Evolutionary conservation across 1,140 invertebrate genomes (phyloP), one percentile per base, ranked within the genome.

Genomic region (Oryctes rhinoceros): DNA sequence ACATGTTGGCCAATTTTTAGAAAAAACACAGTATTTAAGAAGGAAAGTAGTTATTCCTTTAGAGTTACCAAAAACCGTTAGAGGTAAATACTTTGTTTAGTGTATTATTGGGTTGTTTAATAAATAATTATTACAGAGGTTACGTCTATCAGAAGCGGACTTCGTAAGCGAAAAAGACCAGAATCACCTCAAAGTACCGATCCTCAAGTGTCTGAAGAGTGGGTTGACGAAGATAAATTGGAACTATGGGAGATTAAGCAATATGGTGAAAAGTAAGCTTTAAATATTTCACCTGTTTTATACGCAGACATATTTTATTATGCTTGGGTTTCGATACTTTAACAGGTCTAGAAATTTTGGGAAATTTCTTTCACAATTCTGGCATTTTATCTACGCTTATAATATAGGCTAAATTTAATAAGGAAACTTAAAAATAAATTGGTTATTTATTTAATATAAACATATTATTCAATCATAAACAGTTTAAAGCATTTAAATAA

Each of bases 191-290:
- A 96, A 86, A 96, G 94, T 82, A 96, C 94, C 9, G 95, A 97
- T 84, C 96, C 96, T 0, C 94, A 96, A 89, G 94, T 97, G 7
- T 93, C 93, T 6, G 97, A 99, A 88, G 94, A 96, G 85, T 99
- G 98, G 97, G 94, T 98, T 0, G 96, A 98, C 81, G 98, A 99
- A 88, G 96, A 98, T 84, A 96, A 97, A 85, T 88, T 99, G 24
- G 97, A 99, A 87, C 86, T 99, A 0, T 99, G 97, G 97, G 97
- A 99, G 89, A 98, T 99, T 59, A 96, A 96, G 85, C 95, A 96
- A 83, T 99, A 98, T 88, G 96, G 96, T 47, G 97, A 99, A 87
- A 95, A 94, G 89, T 91, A 91, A 79, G 90, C 47, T 37, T 67
- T 59, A 44, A 44, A 44, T 44, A 10, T 44, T 44, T 44, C 2